A percentile compares a stretch with the other conserved stretches of the same genome.
Conservation (phyloP, 2,113 vertebrate genomes). For the Rallus limicola region DNA sequence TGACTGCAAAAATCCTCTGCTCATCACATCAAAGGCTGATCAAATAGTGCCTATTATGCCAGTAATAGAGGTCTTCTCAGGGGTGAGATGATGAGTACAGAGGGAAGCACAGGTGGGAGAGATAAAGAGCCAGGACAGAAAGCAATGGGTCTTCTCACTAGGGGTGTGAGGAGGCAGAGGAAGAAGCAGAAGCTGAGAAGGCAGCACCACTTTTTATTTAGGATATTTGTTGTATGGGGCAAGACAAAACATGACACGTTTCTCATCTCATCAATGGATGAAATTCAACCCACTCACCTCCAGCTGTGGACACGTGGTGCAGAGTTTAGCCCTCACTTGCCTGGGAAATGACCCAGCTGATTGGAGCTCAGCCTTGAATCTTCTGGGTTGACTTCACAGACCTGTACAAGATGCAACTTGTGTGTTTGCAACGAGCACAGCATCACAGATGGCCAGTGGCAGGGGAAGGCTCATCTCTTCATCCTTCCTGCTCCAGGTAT, state of each 20-base stretch:
- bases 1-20: not conserved
- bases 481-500: not conserved
- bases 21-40: not conserved
- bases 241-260: not conserved
- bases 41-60: not conserved
- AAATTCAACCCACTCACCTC: not conserved
- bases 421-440: not conserved
- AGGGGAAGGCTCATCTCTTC: not conserved
- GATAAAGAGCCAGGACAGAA: not conserved
- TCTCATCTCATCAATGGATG: not conserved
- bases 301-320: not conserved
- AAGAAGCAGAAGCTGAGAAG: not conserved
- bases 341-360: not conserved
- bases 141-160: not conserved
- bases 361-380: not conserved
- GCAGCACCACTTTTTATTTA: accelerated
- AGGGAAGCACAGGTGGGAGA: not conserved
- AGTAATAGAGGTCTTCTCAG: not conserved
- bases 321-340: not conserved
- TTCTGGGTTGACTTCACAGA: not conserved
- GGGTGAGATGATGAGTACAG: not conserved
- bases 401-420: accelerated
- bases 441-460: accelerated
- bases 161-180: not conserved
- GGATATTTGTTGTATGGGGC: not conserved